phyloP scores from a whole-genome alignment of 1,140 invertebrate species.

The Trinorchestia longiramus region DNA sequence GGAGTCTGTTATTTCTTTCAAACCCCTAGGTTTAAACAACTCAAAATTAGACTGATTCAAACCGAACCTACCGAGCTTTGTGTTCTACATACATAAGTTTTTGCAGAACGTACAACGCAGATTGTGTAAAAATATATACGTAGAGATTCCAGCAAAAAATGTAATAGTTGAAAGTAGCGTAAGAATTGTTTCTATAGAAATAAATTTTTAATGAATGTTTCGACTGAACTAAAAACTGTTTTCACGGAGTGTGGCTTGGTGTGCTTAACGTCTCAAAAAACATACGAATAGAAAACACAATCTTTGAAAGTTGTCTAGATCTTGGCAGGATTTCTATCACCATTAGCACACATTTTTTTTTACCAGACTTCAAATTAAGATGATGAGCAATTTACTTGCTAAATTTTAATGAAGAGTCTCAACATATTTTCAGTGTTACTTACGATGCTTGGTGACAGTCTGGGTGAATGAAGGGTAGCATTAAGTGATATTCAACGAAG shows the following conservation, averaged over 20 bases:
- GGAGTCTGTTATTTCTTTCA: too few species aligned
- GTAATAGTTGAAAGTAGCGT: not conserved
- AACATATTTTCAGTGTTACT: not conserved
- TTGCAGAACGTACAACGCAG: too few species aligned
- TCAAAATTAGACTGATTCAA: too few species aligned
- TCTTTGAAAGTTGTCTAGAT: not conserved
- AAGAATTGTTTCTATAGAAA: not conserved
- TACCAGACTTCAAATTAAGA: not conserved
- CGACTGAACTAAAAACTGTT: not conserved
- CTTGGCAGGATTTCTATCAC: not conserved
- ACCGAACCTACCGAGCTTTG: too few species aligned
- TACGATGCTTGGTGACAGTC: not conserved
- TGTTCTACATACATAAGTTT: too few species aligned
- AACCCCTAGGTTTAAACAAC: too few species aligned
- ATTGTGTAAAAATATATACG: too few species aligned
- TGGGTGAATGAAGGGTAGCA: not conserved
- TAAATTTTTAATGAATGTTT: not conserved
- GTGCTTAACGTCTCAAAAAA: not conserved
- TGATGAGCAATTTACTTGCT: not conserved
- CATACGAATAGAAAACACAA: not conserved
- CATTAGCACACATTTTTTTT: not conserved
- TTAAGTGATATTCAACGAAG: not conserved
- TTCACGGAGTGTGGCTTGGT: not conserved
- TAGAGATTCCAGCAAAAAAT: not conserved
- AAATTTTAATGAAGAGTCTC: not conserved